These are phyloP conservation scores for Odontomachus brunneus DNA, from an alignment of 1,140 invertebrate species.

Conservation along the genomic window DNA sequence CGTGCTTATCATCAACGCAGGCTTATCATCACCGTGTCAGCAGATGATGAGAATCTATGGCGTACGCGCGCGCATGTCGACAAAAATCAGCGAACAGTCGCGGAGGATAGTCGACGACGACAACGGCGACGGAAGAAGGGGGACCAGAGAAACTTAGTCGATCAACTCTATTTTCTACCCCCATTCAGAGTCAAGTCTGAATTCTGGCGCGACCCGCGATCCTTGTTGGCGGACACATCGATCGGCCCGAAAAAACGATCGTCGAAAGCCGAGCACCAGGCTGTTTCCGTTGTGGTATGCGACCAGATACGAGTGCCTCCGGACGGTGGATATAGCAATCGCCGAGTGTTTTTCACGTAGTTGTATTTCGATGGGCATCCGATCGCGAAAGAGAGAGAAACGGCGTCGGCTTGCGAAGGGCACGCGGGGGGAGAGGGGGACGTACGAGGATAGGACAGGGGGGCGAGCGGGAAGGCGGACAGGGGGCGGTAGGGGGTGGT, in stretches of 20 bases:
- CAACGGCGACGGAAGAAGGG: not conserved
- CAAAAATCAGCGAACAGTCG: conserved; percentile 24
- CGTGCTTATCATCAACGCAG: not conserved
- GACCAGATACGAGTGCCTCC: conserved; percentile 68
- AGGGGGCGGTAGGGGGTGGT: conserved; percentile 58
- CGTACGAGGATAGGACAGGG: no score
- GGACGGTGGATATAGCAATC: conserved; percentile 74
- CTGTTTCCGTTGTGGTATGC: conserved; percentile 77
- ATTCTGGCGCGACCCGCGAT: conserved; percentile 8
- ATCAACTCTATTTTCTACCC: conserved; percentile 21
- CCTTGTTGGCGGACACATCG: conserved; percentile 25
- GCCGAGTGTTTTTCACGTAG: conserved; percentile 80
- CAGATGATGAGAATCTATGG: not conserved
- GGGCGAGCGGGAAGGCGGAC: not conserved
- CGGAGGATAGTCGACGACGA: not conserved
- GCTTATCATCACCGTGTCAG: not conserved
- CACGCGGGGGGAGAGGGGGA: conserved; percentile 14
- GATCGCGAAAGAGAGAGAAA: conserved; percentile 67
- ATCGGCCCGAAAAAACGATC: conserved; percentile 68
- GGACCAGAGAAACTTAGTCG: not conserved
- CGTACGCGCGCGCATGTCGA: not conserved
- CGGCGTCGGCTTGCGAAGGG: conserved; percentile 60
- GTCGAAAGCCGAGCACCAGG: conserved; percentile 63
- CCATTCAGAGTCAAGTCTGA: conserved; percentile 39
- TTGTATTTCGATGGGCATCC: conserved; percentile 79